Conservation (phyloP, 2,113 vertebrate species). For the Microtus montanus region DNA sequence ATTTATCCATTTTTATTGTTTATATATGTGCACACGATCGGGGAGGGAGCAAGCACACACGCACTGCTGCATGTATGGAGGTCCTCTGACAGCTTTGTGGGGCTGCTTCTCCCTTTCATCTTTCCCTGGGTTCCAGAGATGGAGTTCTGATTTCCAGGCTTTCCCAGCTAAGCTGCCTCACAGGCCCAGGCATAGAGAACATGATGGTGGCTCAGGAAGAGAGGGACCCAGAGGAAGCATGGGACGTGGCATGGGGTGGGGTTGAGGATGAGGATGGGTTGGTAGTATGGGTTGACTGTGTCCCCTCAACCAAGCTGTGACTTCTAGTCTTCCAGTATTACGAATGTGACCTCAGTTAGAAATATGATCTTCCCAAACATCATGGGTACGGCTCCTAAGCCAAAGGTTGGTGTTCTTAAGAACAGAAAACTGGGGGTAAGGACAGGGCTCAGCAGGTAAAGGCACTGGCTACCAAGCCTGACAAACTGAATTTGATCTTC, state of each 20-base stretch:
- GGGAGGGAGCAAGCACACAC: not conserved
- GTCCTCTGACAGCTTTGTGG: not conserved
- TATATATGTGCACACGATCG: not conserved
- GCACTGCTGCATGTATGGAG: not conserved
- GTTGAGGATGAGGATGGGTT: not conserved
- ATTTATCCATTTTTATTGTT: not conserved
- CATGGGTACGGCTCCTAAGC: not conserved
- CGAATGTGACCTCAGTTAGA: not conserved
- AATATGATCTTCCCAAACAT: not conserved
- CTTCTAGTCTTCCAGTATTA: not conserved
- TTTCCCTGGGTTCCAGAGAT: not conserved
- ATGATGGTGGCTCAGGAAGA: too few relatives aligned
- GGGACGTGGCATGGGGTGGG: too few relatives aligned
- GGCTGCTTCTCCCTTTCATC: not conserved
- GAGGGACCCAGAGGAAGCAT: not conserved
- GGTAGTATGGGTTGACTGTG: not conserved
- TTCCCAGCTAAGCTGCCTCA: not conserved
- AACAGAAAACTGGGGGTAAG: not conserved
- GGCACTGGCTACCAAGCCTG: too few relatives aligned
- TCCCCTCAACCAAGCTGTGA: not conserved
- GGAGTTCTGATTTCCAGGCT: not conserved
- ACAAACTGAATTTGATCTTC: not conserved
- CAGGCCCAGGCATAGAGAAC: not conserved
- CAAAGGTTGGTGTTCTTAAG: not conserved
- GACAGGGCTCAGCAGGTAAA: too few relatives aligned